phyloP scores from a whole-genome alignment of 2,797 vertebrate species.

The Halcyon smyrnensis region DNA sequence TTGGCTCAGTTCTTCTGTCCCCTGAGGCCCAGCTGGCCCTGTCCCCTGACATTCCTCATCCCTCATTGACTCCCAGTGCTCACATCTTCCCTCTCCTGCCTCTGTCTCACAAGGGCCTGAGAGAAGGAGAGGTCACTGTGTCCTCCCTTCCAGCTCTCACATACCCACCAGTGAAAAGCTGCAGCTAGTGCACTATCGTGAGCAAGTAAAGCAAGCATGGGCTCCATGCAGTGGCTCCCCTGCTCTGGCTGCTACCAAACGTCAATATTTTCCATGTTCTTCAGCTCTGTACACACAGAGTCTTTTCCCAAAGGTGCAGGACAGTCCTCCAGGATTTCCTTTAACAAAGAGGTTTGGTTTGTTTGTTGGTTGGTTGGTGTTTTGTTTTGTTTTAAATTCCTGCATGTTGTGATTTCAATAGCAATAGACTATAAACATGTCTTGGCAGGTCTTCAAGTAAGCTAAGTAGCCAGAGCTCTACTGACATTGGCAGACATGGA shows the following conservation, averaged over 20 bases:
- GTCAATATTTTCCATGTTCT: not conserved
- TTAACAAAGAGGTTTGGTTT: not conserved
- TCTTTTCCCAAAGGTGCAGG: not conserved
- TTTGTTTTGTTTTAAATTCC: not conserved
- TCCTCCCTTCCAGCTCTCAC: not conserved
- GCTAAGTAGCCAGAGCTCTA: not conserved
- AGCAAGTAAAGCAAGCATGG: rapidly evolving
- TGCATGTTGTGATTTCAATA: not conserved
- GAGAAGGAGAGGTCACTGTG: not conserved
- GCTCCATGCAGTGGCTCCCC: rapidly evolving
- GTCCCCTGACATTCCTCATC: rapidly evolving
- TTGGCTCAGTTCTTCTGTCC: rapidly evolving
- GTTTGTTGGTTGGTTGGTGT: not conserved
- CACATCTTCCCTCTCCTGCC: not conserved
- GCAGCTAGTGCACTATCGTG: rapidly evolving
- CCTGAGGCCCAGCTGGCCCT: rapidly evolving
- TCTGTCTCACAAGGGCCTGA: rapidly evolving
- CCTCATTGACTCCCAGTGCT: rapidly evolving
- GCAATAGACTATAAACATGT: not conserved
- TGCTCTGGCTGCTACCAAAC: not conserved
- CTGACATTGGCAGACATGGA: not conserved
- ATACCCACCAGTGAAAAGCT: rapidly evolving
- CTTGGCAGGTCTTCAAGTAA: not conserved
- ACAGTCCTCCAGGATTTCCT: not conserved
- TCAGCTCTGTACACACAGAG: not conserved